phyloP scores from a whole-genome alignment of 2,888 invertebrate genomes.

The Amblyjoppa fuscipennis region DNA sequence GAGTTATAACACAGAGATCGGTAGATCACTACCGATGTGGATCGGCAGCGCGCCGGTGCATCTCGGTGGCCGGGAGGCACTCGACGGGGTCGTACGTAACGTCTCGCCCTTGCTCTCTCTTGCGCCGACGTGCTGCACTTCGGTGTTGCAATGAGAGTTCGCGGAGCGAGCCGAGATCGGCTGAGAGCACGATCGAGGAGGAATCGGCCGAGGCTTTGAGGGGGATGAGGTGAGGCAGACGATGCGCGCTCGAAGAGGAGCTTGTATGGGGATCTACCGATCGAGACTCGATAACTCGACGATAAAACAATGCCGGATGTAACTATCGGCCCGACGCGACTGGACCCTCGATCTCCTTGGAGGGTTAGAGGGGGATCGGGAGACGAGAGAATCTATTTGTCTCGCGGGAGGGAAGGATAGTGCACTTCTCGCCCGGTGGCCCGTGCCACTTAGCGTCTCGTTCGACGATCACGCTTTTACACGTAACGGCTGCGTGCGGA shows the following conservation, averaged over 20 bases:
- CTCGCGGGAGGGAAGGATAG: slow-evolving; percentile 55
- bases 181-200: slow-evolving; percentile 9
- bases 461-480: slow-evolving; percentile 54
- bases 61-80: slow-evolving; percentile 33
- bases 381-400: slow-evolving; percentile 61
- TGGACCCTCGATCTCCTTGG: slow-evolving; percentile 47
- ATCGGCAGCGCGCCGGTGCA: slow-evolving; percentile 73
- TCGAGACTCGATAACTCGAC: slow-evolving; percentile 68
- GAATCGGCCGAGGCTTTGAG: not conserved
- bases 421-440: slow-evolving; percentile 67
- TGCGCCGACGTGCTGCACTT: not conserved
- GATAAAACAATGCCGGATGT: slow-evolving; percentile 72
- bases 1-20: slow-evolving; percentile 78
- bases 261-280: slow-evolving; percentile 43
- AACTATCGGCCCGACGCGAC: slow-evolving; percentile 67
- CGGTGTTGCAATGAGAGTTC: slow-evolving; percentile 17
- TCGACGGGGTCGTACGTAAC: slow-evolving; percentile 53
- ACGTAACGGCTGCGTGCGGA: slow-evolving; percentile 32
- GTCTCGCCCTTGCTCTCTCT: slow-evolving; percentile 35
- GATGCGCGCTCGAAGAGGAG: not conserved
- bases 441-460: slow-evolving; percentile 66
- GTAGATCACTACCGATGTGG: slow-evolving; percentile 82
- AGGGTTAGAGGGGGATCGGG: not conserved
- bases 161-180: not conserved
- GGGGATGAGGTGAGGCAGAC: not conserved